phyloP scores from a whole-genome alignment of 2,888 invertebrate genomes.

The Eupithecia insigniata region DNA sequence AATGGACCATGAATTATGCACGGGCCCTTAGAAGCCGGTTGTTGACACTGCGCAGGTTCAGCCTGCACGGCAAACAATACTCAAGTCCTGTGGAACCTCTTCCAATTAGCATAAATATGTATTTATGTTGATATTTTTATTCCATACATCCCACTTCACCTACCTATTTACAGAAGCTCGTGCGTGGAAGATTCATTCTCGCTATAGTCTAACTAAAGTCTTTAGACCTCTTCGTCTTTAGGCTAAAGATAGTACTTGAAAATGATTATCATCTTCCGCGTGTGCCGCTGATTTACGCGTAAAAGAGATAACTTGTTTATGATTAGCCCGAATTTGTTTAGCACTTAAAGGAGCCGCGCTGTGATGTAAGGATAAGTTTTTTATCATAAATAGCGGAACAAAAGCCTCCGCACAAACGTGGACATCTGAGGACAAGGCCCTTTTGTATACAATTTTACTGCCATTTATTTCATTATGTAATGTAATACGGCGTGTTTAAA shows the following conservation, averaged over 20 bases:
- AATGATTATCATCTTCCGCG: conserved; percentile 30
- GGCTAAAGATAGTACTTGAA: conserved; percentile 24
- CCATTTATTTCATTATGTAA: neutral
- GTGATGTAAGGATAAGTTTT: conserved; percentile 42
- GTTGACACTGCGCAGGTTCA: conserved; percentile 60
- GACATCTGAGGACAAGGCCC: neutral
- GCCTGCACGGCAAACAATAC: conserved; percentile 51
- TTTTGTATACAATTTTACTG: conserved; percentile 1
- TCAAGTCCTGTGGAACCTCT: conserved; percentile 49
- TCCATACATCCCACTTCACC: conserved; percentile 18
- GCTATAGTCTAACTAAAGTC: conserved; percentile 13
- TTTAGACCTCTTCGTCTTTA: no score
- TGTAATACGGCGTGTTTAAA: no score
- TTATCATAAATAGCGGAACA: conserved; percentile 18
- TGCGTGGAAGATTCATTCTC: conserved; percentile 18
- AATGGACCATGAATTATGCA: conserved; percentile 76
- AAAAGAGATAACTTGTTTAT: conserved; percentile 40
- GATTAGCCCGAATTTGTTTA: conserved; percentile 43
- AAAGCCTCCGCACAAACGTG: conserved; percentile 32
- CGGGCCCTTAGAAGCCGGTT: conserved; percentile 63
- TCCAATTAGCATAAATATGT: conserved; percentile 53
- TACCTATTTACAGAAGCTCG: conserved; percentile 15
- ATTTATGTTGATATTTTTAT: conserved; percentile 36
- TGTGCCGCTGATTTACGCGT: conserved; percentile 41
- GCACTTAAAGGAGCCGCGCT: conserved; percentile 35